A percentile compares a stretch with the other conserved stretches of the same genome.
Evolutionary conservation across 2,113 vertebrate species (phyloP).

Genomic region (Solea senegalensis): DNA sequence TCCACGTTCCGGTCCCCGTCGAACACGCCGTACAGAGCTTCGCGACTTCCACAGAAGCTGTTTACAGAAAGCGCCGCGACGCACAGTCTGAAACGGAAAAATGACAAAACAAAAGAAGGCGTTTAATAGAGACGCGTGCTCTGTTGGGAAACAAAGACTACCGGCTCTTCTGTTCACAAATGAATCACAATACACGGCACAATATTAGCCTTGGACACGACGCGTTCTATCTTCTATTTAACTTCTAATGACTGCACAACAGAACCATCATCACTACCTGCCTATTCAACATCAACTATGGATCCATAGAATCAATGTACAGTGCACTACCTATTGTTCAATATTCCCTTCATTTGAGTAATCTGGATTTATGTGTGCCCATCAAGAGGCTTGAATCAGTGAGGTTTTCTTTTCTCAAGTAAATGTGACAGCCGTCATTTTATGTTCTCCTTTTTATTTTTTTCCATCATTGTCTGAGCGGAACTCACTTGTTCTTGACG

Average conservation of each 20-base stretch:
- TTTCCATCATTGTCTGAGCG: slow-evolving; percentile 30
- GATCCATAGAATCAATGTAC: not conserved
- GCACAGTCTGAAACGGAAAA: slow-evolving; percentile 84
- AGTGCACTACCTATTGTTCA: not conserved
- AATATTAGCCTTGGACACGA: not conserved
- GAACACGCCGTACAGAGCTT: slow-evolving; percentile 96
- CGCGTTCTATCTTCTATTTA: not conserved
- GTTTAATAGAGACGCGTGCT: not conserved
- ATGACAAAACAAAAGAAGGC: not conserved
- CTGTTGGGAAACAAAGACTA: not conserved
- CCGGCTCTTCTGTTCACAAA: not conserved
- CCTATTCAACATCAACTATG: not conserved
- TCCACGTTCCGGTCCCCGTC: slow-evolving; percentile 97
- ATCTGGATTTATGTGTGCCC: slow-evolving; percentile 11
- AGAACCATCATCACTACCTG: not conserved
- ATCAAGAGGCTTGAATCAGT: slow-evolving; percentile 30
- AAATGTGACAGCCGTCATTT: not conserved
- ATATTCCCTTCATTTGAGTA: slow-evolving; percentile 32
- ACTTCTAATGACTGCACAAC: not conserved
- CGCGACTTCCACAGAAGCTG: slow-evolving; percentile 93
- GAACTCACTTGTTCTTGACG: slow-evolving; percentile 94
- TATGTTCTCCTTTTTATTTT: slow-evolving; percentile 5
- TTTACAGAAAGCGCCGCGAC: slow-evolving; percentile 94
- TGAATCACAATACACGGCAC: too few species aligned
- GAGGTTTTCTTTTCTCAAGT: slow-evolving; percentile 11